Evolutionary conservation across 2,797 vertebrate species (phyloP).

Genomic region (Merluccius polli): DNA sequence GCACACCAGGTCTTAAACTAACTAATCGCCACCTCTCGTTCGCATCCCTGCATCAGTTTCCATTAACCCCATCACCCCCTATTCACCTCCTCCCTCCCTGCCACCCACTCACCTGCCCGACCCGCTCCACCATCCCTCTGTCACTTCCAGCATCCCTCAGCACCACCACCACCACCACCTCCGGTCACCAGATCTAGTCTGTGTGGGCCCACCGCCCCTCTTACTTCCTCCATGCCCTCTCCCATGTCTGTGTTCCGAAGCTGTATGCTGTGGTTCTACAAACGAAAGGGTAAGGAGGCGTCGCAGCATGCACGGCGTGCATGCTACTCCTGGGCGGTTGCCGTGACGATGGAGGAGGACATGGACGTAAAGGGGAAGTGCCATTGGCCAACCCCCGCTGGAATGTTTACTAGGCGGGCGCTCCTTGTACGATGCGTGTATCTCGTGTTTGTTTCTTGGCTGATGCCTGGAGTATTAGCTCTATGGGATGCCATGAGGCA

Average conservation of each 20-base stretch:
- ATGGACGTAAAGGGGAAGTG: constrained; percentile 31
- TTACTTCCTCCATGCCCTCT: constrained; percentile 90
- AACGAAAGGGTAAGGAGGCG: constrained; percentile 94
- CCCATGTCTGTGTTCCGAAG: constrained; percentile 98
- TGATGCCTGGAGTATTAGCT: not conserved
- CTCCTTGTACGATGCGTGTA: not conserved
- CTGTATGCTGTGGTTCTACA: constrained; percentile 99
- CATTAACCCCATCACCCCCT: constrained; percentile 48
- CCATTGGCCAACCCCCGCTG: constrained; percentile 43
- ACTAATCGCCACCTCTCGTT: constrained; percentile 75
- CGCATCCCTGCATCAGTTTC: constrained; percentile 62
- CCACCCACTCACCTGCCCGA: constrained; percentile 31
- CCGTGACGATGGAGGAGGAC: constrained; percentile 19
- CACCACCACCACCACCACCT: constrained; percentile 27
- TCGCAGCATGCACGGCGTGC: constrained; percentile 43
- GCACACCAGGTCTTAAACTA: constrained; percentile 78
- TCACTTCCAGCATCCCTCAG: constrained; percentile 17
- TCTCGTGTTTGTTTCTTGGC: constrained; percentile 28
- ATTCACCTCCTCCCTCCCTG: constrained; percentile 75
- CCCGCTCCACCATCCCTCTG: constrained; percentile 29
- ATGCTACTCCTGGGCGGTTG: constrained; percentile 37
- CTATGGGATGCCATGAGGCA: not conserved
- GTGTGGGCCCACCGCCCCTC: constrained; percentile 60
- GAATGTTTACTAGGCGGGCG: constrained; percentile 21
- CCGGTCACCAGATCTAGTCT: constrained; percentile 56